A percentile compares a stretch with the other conserved stretches of the same genome.
Conservation (phyloP, 2,797 vertebrate genomes). For the Naso thynnoides region DNA sequence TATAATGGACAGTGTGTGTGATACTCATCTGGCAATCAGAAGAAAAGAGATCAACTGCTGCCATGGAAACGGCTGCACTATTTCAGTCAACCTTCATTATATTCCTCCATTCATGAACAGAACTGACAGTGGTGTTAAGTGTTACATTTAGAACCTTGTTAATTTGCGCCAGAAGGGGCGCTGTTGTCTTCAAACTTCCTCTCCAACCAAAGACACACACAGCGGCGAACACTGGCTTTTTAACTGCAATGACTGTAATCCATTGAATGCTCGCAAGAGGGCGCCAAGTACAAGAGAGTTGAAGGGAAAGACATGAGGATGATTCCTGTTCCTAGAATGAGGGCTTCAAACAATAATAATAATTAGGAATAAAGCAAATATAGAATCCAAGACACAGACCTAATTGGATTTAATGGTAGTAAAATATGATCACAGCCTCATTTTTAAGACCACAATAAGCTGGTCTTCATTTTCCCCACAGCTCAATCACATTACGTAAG, state of each 20-base stretch:
- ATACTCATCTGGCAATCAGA: too few species aligned
- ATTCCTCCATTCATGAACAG: too few species aligned
- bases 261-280: conserved; percentile 19
- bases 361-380: conserved; percentile 8
- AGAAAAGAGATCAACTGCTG: too few species aligned
- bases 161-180: conserved; percentile 36
- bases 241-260: neutral
- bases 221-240: fast-evolving
- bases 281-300: conserved; percentile 19
- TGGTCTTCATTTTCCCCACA: neutral
- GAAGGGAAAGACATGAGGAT: neutral
- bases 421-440: neutral
- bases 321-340: neutral
- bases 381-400: neutral
- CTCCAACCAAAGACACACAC: fast-evolving
- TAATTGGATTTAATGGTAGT: conserved; percentile 21
- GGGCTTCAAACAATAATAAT: conserved; percentile 14
- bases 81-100: too few species aligned
- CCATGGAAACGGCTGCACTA: too few species aligned
- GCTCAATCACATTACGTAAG: conserved; percentile 18
- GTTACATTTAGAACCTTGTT: too few species aligned
- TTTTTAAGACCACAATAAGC: neutral
- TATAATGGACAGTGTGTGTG: too few species aligned
- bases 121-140: too few species aligned
- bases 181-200: conserved; percentile 1